Conservation (phyloP, 1,140 invertebrate species). For the Drosophila nasuta region DNA sequence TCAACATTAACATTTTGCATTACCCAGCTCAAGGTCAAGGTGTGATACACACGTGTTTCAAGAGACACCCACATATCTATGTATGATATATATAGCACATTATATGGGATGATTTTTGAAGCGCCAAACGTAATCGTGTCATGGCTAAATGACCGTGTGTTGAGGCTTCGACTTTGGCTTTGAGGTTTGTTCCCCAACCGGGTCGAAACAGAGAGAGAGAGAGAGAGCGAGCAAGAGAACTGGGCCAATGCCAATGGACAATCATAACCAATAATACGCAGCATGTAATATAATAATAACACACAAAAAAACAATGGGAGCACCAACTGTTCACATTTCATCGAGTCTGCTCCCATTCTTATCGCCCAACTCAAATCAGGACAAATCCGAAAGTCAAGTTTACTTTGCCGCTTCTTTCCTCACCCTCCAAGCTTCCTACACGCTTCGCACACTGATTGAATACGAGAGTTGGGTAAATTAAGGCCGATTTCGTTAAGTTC, state of each 20-base stretch:
- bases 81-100: too few species aligned
- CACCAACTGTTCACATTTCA: conserved; percentile 61
- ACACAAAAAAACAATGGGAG: neutral
- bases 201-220: neutral
- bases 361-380: neutral
- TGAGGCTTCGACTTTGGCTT: conserved; percentile 31
- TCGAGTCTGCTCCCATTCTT: conserved; percentile 9
- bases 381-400: conserved; percentile 7
- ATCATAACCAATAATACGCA: conserved; percentile 39
- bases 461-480: neutral
- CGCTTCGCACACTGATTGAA: neutral
- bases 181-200: neutral
- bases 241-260: conserved; percentile 70
- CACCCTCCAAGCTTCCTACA: too few species aligned
- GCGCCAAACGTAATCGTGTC: conserved; percentile 59
- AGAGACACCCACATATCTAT: neutral
- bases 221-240: conserved; percentile 39
- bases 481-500: neutral
- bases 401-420: neutral
- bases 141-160: conserved; percentile 51
- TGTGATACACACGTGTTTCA: conserved; percentile 5
- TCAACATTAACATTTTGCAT: conserved; percentile 3
- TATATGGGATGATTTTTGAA: conserved; percentile 33
- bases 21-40: conserved; percentile 55
- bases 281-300: conserved; percentile 6